Base-by-base conservation (phyloP, 2,797 vertebrate species). In the Erethizon dorsatum region DNA sequence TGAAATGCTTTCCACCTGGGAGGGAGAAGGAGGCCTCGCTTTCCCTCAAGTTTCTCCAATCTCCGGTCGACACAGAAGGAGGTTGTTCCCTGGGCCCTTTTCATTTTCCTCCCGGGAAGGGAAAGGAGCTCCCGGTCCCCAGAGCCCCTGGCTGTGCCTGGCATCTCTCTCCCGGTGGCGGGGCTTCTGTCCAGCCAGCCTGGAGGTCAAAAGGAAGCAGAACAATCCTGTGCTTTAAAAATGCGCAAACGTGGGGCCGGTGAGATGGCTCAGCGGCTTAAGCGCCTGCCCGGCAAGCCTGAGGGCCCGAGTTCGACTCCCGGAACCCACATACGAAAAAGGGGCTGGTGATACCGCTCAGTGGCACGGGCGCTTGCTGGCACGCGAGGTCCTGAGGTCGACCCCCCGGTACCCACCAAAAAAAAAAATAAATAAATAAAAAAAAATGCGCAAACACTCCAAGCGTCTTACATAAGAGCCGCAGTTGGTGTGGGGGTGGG, bases 1-100 rank as follows among this genome's bases (percentile, higher is more conserved):
- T 57, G 96, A 63, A 96, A 92, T 97, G 97, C 95, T 98, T 98
- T 98, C 99, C 98, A 99, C 99, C 99, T 99, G 98, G 98, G 93
- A 95, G 96, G 95, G 96, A 97, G 98, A 98, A 97, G 98, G 94
- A 97, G 77, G 94, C 63, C 3, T 73, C 96, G 96, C 97, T 97
- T 83, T 75, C 54, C 69, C 45, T 7, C 5, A 1, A n/a, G 47
- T 71, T 86, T 95, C 71, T 86, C 61, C 82, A 91, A 79, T 91
- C 91, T 97, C 88, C 33, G 85, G 97, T 54, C 96, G 92, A 95
- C 89, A 94, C 97, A 91, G 83, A 98, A 97, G 94, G 94, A 97
- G 93, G 97, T 85, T 95, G 86, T 98, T 94, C 95, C 86, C 22
- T 15, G 85, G 65, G 59, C 82, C n/a, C 83, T 93, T 69, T 63